Base-by-base conservation (phyloP, 2,797 vertebrate genomes). In the Hippocampus kuda region DNA sequence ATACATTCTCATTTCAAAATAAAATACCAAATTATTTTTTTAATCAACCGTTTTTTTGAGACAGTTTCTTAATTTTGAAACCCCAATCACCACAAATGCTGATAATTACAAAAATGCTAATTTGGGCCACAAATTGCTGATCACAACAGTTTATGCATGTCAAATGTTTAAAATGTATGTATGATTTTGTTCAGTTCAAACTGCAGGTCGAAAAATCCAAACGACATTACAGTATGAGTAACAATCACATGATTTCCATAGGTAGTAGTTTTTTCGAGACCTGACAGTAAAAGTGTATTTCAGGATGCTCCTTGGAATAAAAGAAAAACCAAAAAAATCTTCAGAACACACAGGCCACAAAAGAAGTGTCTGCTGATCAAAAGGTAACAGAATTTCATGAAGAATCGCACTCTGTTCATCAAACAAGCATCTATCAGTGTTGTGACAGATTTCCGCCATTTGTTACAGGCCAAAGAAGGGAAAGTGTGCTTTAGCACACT, bases 401-500 rank as follows among this genome's bases (percentile, higher is more conserved):
- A 61, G 7, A 61, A 61, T 30, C 20, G 30, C 6, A 61, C 30
- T 24, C 12, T 26, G 56, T 16, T 12, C 34, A 61, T 34, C 12
- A 6, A 15, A 20, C 22, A 8, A 18, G 15, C 16, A 34, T 1
- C 34, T 38, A 20, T 6, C 16, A 8, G 8, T 26, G 8, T 20
- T 41, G 34, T 62, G 42, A 65, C 63, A 3, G 12, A 26, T 26
- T 44, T 24, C 61, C 42, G n/a, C 38, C 27, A 34, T 62, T 18
- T n/a, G 38, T 63, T 41, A 16, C 4, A 24, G 13, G 4, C 9
- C 20, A 24, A 12, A 64, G 11, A 64, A 15, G 15, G 24, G 26
- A 34, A 67, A 3, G 30, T 68, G 49, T 6, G 68, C 66, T 82
- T 90, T 70, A 93, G 72, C 70, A 85, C 63, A 83, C 74, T 0